Percentiles rank a stretch among this genome's conserved stretches.
Evolutionary conservation across 2,888 invertebrate genomes (phyloP).

Genomic region (Steinernema carpocapsae): DNA sequence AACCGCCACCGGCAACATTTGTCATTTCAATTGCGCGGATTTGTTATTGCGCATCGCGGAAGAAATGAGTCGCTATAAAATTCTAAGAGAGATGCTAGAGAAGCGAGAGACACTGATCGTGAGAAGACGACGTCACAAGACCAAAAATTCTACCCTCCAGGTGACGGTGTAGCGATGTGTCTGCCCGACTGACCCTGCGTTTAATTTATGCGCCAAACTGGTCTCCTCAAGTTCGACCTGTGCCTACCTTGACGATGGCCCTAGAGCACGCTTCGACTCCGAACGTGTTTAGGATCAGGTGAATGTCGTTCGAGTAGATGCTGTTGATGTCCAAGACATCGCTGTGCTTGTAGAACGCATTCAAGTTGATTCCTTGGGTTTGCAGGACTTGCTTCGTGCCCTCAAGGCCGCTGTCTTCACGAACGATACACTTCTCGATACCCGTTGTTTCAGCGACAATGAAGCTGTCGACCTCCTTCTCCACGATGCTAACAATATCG

Average conservation of each 20-base stretch:
- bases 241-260: conserved; percentile 81
- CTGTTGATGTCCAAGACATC: conserved; percentile 76
- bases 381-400: conserved; percentile 77
- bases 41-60: conserved; percentile 17
- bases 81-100: conserved; percentile 1
- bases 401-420: conserved; percentile 72
- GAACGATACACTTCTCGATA: conserved; percentile 85
- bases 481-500: conserved; percentile 80
- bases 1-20: conserved; percentile 16
- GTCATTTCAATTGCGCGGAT: conserved; percentile 10
- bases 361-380: conserved; percentile 93
- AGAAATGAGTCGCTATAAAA: not conserved
- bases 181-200: not conserved
- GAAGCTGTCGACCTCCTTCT: conserved; percentile 75
- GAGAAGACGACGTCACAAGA: conserved; percentile 23
- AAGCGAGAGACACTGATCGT: conserved; percentile 1
- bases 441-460: conserved; percentile 78
- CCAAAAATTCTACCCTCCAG: conserved; percentile 21
- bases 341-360: conserved; percentile 85
- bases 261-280: conserved; percentile 94
- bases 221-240: not conserved
- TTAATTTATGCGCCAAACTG: too few species aligned
- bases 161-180: not conserved
- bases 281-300: conserved; percentile 81
- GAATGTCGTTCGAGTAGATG: conserved; percentile 88